Base-by-base conservation (phyloP, 2,113 vertebrate genomes). In the Cyanoramphus novaezelandiae region DNA sequence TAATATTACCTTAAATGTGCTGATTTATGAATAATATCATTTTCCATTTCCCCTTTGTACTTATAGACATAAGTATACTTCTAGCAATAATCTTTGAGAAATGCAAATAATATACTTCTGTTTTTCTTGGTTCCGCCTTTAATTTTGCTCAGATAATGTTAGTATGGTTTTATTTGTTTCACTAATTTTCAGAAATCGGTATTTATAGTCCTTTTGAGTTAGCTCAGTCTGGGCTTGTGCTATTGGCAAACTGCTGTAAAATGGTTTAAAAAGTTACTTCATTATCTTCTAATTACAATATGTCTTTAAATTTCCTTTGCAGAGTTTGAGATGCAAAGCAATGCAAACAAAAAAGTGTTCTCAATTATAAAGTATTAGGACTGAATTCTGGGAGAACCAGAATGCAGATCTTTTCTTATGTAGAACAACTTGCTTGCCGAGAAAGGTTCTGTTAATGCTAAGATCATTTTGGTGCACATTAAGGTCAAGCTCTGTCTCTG, bases 401-500 rank as follows among this genome's bases (percentile, higher is more conserved):
- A 9, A 9, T 39, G 63, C 31, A 72, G n/a, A 28, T 57, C 24
- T 92, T 88, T 72, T 49, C 59, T 62, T 70, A 55, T 2, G 27
- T 7, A 63, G 69, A 86, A 17, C 31, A 82, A 39, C 1, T n/a
- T 11, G 3, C 67, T 82, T 49, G 47, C 75, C 2, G 13, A n/a
- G 64, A 79, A 57, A 16, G 33, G 20, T 76, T 92, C 78, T 80
- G 57, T 52, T 93, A 74, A 82, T 0, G 12, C 63, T 92, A 7
- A 35, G 88, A 53, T 77, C 2, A 47, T 72, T 86, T 67, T 80
- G 67, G 35, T 65, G 79, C 67, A 24, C 37, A 17, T 74, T 92
- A 49, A 93, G 79, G 75, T 84, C 90, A 93, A 76, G 59, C 59
- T 92, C n/a, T 41, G 20, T 39, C 70, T 93, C 79, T 86, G 79